A percentile compares a stretch with the other conserved stretches of the same genome.
Conservation (phyloP, 2,113 vertebrate species). For the Aplodontia rufa region DNA sequence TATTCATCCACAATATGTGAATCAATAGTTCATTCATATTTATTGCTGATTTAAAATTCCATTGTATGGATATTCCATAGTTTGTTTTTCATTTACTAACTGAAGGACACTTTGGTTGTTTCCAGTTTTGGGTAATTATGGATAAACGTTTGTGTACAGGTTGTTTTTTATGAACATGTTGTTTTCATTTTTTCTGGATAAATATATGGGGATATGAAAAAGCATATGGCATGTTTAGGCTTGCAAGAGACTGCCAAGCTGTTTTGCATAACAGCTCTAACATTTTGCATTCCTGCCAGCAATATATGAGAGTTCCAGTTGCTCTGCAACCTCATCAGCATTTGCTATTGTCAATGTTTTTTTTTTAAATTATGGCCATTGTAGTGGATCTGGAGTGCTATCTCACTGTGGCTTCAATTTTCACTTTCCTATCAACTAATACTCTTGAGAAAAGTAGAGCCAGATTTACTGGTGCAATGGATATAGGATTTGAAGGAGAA, state of each 20-base stretch:
- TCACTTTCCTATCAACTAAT: not conserved
- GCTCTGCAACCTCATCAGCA: not conserved
- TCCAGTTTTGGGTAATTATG: constrained; percentile 20
- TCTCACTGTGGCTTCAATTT: constrained; percentile 40
- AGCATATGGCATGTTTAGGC: not conserved
- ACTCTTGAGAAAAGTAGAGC: constrained; percentile 8
- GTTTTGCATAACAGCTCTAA: not conserved
- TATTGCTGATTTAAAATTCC: constrained; percentile 30
- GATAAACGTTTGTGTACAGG: not conserved
- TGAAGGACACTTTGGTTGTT: constrained; percentile 22
- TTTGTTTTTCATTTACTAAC: constrained; percentile 37
- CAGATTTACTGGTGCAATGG: constrained; percentile 35
- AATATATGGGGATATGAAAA: not conserved
- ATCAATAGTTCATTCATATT: constrained; percentile 8
- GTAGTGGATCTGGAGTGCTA: not conserved
- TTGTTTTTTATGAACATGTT: not conserved
- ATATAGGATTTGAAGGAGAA: constrained; percentile 8
- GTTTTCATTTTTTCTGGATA: constrained; percentile 37
- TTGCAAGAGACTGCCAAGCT: not conserved
- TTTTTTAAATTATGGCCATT: constrained; percentile 34
- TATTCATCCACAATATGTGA: not conserved
- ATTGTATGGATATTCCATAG: not conserved
- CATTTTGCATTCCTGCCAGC: constrained; percentile 22
- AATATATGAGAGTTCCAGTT: constrained; percentile 17
- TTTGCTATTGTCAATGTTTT: not conserved